These are phyloP conservation scores for Leuctra nigra DNA, from an alignment of 2,888 invertebrate species.

Conservation along the genomic window DNA sequence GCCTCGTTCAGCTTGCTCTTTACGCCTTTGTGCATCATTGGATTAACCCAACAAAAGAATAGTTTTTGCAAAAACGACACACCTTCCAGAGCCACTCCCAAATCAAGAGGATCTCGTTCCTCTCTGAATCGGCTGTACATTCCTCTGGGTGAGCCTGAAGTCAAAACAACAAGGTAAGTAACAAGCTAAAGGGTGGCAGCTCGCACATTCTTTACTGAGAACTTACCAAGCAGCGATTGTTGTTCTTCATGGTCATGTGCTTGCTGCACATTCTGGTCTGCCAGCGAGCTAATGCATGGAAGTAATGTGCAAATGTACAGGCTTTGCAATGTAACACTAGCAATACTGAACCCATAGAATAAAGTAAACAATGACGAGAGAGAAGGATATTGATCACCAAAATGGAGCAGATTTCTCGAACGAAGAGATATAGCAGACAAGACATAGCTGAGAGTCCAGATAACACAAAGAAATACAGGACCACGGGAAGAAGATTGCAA, in stretches of 20 bases:
- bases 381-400: conserved; percentile 2
- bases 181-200: too few relatives aligned
- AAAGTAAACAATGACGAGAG: conserved; percentile 34
- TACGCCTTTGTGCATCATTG: conserved; percentile 74
- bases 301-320: conserved; percentile 65
- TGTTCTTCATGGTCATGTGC: conserved; percentile 27
- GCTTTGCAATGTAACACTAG: conserved; percentile 54
- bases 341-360: conserved; percentile 51
- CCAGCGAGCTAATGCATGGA: conserved; percentile 52
- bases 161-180: too few relatives aligned
- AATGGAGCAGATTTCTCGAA: conserved; percentile 47
- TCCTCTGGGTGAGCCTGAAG: neutral
- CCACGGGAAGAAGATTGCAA: conserved; percentile 60
- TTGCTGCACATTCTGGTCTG: too few relatives aligned
- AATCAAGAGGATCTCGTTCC: conserved; percentile 57
- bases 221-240: conserved; percentile 24
- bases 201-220: too few relatives aligned
- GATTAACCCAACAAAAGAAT: conserved; percentile 83
- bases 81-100: conserved; percentile 80
- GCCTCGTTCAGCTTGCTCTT: conserved; percentile 61
- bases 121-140: conserved; percentile 56
- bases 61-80: conserved; percentile 62
- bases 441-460: conserved; percentile 62
- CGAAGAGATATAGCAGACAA: conserved; percentile 62
- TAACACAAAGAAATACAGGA: conserved; percentile 56